Conservation (phyloP, 64 coral and sea anemone genomes). For the Stylophora pistillata region DNA sequence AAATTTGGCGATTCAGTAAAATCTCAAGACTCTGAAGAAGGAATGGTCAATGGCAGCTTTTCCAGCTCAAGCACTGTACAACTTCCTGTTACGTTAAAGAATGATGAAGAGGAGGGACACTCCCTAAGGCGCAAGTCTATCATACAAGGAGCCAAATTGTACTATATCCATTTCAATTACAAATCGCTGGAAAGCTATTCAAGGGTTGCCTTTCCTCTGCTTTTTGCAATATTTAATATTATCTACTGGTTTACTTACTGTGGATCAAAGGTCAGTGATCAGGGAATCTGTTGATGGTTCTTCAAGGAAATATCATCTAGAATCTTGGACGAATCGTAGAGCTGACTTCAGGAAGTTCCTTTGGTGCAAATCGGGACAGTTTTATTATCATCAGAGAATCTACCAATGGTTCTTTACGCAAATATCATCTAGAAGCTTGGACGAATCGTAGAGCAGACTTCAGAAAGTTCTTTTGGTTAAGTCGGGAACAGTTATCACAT, state of each 20-base stretch:
- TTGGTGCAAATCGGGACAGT: no score
- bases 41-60: background rate
- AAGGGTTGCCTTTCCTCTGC: constrained; percentile 39
- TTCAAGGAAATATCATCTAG: no score
- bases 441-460: no score
- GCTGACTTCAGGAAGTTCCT: no score
- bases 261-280: background rate
- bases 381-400: no score
- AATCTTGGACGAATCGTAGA: no score
- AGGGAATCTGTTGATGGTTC: background rate
- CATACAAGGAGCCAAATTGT: constrained; percentile 14
- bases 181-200: constrained; percentile 48
- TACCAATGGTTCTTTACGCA: no score
- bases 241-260: constrained; percentile 46
- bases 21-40: constrained; percentile 6
- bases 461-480: no score
- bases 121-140: background rate
- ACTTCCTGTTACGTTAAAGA: background rate
- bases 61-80: background rate
- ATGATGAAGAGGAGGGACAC: background rate
- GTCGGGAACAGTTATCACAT: no score
- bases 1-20: background rate
- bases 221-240: constrained; percentile 47
- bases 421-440: no score
- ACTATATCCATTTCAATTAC: constrained; percentile 49